phyloP scores from a whole-genome alignment of 1,140 invertebrate genomes.

The Drosophila auraria region DNA sequence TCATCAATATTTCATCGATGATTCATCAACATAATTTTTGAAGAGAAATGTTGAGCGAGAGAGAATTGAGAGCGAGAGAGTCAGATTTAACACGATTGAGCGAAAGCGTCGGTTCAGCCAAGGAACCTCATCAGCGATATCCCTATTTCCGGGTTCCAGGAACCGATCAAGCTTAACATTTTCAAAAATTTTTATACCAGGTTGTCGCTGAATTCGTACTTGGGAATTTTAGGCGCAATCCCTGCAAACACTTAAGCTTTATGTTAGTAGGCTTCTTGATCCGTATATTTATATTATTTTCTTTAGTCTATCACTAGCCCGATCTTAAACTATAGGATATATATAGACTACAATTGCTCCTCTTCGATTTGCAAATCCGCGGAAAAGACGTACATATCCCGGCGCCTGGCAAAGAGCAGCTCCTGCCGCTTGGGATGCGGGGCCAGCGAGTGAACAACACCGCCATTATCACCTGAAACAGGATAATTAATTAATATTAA shows the following conservation, averaged over 20 bases:
- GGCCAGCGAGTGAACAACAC: slow-evolving; percentile 89
- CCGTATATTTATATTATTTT: neutral
- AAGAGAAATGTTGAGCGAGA: too few relatives aligned
- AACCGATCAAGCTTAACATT: too few relatives aligned
- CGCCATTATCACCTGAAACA: slow-evolving; percentile 79
- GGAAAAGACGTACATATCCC: slow-evolving; percentile 89
- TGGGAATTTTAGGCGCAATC: too few relatives aligned
- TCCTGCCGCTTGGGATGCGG: slow-evolving; percentile 90
- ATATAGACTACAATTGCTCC: slow-evolving; percentile 53
- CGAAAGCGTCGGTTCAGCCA: too few relatives aligned
- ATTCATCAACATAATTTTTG: too few relatives aligned
- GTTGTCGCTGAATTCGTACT: too few relatives aligned
- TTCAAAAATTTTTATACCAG: too few relatives aligned
- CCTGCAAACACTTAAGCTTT: neutral
- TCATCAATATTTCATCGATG: too few relatives aligned
- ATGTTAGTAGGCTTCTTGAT: neutral
- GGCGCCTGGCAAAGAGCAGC: slow-evolving; percentile 88
- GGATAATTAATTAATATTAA: neutral
- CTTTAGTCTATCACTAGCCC: neutral
- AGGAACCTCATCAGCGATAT: too few relatives aligned
- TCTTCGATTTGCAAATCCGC: slow-evolving; percentile 70
- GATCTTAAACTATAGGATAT: neutral
- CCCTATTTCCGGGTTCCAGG: too few relatives aligned
- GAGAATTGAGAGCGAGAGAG: too few relatives aligned
- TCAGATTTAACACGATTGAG: too few relatives aligned